Conservation (phyloP, 2,888 invertebrate genomes). For the Muschampia plurimacula region DNA sequence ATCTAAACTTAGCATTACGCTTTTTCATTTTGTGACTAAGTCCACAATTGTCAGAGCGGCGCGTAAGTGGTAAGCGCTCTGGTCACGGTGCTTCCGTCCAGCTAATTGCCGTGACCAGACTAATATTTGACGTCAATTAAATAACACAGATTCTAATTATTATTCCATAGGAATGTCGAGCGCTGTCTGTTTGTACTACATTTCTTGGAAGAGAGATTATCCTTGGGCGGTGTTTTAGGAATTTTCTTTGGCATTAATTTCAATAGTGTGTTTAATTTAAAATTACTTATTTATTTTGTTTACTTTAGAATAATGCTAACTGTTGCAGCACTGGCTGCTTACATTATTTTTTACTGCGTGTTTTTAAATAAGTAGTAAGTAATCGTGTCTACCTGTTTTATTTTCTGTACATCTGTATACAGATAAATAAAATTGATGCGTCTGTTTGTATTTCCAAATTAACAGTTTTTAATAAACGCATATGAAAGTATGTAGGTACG, state of each 20-base stretch:
- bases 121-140: constrained; percentile 76
- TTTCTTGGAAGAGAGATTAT: constrained; percentile 16
- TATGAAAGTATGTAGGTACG: too few species aligned
- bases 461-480: too few species aligned
- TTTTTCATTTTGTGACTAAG: not conserved
- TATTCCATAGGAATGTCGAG: constrained; percentile 49
- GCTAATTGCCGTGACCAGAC: constrained; percentile 73
- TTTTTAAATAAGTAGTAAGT: too few species aligned
- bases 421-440: too few species aligned
- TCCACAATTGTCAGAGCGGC: not conserved
- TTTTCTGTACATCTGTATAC: too few species aligned
- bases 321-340: too few species aligned
- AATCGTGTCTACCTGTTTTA: too few species aligned
- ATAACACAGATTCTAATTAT: constrained; percentile 58
- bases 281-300: not conserved
- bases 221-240: constrained; percentile 8
- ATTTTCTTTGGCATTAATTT: constrained; percentile 16
- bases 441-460: too few species aligned
- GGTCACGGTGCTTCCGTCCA: constrained; percentile 54
- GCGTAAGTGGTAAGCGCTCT: constrained; percentile 45
- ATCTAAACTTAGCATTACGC: too few species aligned
- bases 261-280: not conserved
- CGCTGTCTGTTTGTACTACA: constrained; percentile 38
- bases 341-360: too few species aligned
- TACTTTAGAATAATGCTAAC: too few species aligned